Evolutionary conservation across 2,113 vertebrate genomes (phyloP), one percentile per base, ranked within the genome.

Genomic region (Catharus fuscescens): DNA sequence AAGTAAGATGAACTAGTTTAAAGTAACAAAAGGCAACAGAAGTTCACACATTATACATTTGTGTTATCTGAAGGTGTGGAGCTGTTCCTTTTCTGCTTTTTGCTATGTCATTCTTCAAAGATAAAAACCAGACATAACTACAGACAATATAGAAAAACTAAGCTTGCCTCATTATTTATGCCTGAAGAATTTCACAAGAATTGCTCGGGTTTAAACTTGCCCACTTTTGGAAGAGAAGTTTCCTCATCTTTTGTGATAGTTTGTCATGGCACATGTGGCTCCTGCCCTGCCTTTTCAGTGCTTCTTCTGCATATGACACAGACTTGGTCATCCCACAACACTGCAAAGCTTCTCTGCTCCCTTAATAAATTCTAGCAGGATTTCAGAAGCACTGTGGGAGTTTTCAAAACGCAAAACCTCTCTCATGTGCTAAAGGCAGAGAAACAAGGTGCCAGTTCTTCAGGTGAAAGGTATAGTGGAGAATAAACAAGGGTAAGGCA

Each of bases 151-250:
- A 50, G 42, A 38, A 70, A 48, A 80, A 69, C 0, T 1, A 52
- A 65, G 8, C 7, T 2, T 50, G n/a, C 45, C 14, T 90, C 34
- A 18, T 82, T 73, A 77, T 57, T 40, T 77, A 24, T 32, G 48
- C 53, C 80, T 29, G 34, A 84, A 50, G 73, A 74, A 32, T 95
- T 95, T 96, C 84, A 66, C 54, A 93, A 94, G 34, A 95, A 80
- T 21, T 56, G 23, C 38, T 92, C 74, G 62, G 36, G 88, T 91
- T 90, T 77, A 50, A 90, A 93, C 85, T 34, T 94, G 87, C 34
- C 56, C 42, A 28, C 14, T 92, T 79, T 36, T 19, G 53, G n/a
- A 93, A 56, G 32, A 29, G 25, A 50, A 82, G 61, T 81, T 90
- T 80, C 20, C 26, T 77, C 18, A 77, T 88, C n/a, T 73, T 73